Evolutionary conservation across 2,113 vertebrate species (phyloP), one percentile per base, ranked within the genome.

Genomic region (Hypocryptadius cinnamomeus): DNA sequence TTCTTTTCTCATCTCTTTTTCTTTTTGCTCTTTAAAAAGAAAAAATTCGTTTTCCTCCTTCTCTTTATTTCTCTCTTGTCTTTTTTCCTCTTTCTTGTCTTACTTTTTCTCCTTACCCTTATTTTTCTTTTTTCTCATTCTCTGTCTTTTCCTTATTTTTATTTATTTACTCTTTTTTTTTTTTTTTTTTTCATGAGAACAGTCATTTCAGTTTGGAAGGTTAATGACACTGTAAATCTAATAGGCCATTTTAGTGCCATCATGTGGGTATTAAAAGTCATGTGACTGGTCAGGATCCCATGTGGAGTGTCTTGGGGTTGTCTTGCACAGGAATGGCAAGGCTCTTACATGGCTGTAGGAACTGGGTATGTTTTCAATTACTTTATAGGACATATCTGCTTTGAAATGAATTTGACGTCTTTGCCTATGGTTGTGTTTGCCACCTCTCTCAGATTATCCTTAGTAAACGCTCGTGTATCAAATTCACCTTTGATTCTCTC

Each of bases 211-310:
- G 97, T 97, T 97, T 97, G 94, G 96, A 97, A 97, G 95, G 97
- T 98, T 98, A 98, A 98, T 97, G 96, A 97, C 97, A 97, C 97
- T 98, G 97, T 98, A 98, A 98, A 98, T 98, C 98, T 98, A 98
- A 98, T 97, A 97, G 98, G 96, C 97, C 97, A 97, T 97, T 98
- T 98, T 98, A 98, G 97, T 98, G 97, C 97, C 97, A 98, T 98
- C 97, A 80, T 98, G 97, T 98, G 97, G 96, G 96, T 98, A 97
- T 97, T 98, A 98, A 98, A 98, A 97, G 91, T 96, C 97, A 97
- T 11, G 48, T 97, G 97, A 97, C 85, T 95, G 97, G 92, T 96
- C 97, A 96, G 91, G 93, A 96, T 96, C 94, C 96, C 97, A 96
- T 96, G 94, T 96, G 96, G 96, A 96, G 76, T 37, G 54, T 93